These are phyloP conservation scores for Meleagris gallopavo DNA, from an alignment of 2,113 vertebrate genomes.

Conservation along the genomic window DNA sequence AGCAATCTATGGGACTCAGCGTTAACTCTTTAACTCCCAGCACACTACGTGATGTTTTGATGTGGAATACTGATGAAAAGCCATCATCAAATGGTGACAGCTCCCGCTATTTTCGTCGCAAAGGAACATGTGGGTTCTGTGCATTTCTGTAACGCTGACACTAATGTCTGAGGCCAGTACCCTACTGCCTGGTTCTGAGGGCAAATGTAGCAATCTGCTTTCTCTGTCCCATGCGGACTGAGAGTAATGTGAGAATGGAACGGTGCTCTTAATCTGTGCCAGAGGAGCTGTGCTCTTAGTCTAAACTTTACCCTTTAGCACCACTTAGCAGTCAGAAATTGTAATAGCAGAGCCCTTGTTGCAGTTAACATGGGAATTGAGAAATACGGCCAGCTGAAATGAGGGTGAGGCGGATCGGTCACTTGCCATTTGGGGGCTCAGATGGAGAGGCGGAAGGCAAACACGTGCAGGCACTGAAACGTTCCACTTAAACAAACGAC, in stretches of 20 bases:
- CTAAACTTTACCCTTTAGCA: conserved; percentile 2
- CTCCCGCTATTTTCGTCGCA: no score
- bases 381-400: not conserved
- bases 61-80: no score
- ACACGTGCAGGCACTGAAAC: not conserved
- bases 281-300: not conserved
- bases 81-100: no score
- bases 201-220: not conserved
- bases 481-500: not conserved
- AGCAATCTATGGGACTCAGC: no score
- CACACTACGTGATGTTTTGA: no score
- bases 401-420: not conserved
- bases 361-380: not conserved
- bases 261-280: not conserved
- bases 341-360: not conserved
- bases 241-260: not conserved
- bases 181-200: not conserved
- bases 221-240: not conserved
- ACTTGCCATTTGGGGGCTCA: not conserved
- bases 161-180: not conserved
- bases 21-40: no score
- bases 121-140: not conserved
- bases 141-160: not conserved
- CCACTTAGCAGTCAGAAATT: conserved; percentile 12
- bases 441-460: not conserved